These are phyloP conservation scores for Lophius piscatorius DNA, from an alignment of 2,113 vertebrate genomes.

Conservation along the genomic window DNA sequence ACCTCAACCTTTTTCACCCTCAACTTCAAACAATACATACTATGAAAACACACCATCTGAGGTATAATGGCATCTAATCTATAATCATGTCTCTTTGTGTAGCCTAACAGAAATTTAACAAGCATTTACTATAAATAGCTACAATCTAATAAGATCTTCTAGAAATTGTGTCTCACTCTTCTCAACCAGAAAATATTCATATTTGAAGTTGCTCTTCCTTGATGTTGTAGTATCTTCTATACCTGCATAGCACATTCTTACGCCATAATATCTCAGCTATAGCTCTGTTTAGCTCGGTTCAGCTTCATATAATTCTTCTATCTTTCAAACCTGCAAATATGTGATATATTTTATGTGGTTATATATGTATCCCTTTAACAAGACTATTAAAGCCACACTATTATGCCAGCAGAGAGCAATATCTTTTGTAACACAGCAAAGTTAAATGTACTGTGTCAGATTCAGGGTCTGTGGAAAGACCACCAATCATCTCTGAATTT, in stretches of 20 bases:
- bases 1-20: conserved; percentile 41
- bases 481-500: conserved; percentile 36
- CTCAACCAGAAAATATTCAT: no score
- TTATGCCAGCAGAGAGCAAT: conserved; percentile 49
- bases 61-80: background rate
- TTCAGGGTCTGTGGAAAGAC: conserved; percentile 38
- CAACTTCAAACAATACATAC: background rate
- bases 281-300: background rate
- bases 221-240: background rate
- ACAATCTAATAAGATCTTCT: background rate
- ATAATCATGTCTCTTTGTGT: background rate
- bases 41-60: background rate
- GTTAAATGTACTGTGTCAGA: conserved; percentile 73
- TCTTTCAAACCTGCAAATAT: conserved; percentile 26
- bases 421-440: conserved; percentile 56
- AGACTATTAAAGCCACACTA: conserved; percentile 58
- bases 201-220: no score
- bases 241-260: background rate
- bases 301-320: conserved; percentile 10
- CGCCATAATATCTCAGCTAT: background rate
- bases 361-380: conserved; percentile 33
- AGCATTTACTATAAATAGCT: background rate
- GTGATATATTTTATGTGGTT: conserved; percentile 6
- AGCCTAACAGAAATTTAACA: background rate
- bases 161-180: background rate